Base-by-base conservation (phyloP, 2,888 invertebrate species). In the Dinocampus coccinellae region DNA sequence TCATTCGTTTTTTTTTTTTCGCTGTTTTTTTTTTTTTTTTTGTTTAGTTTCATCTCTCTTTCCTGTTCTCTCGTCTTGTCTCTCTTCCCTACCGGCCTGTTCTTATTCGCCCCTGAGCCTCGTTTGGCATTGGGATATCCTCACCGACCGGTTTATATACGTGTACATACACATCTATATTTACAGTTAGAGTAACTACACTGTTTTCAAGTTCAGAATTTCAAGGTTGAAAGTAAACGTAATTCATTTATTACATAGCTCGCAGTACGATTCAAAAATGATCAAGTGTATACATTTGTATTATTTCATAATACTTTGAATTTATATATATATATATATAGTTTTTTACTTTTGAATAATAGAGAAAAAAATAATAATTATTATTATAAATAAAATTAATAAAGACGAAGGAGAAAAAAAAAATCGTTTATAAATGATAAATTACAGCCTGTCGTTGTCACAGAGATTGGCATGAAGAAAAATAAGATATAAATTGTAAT, bases 181-280 rank as follows among this genome's bases (percentile, higher is more conserved):
- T 16, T 47, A 47, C 47, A 47, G 47, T 47, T 47, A 47, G 47
- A 16, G 16, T 47, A 47, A 47, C 47, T 47, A 47, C 47, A 47
- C 16, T 16, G 47, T 7, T 47, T 47, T 47, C 47, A 47, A 47
- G 47, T 47, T 47, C 47, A 47, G 47, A 47, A 47, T 47, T 47
- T 47, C 47, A 47, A 47, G 47, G 47, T 47, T 47, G 47, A 47
- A 47, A 47, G 47, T 47, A 47, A 47, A 47, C 47, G 47, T 47
- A 47, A 47, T 47, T 47, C 47, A 47, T 47, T 47, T 47, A 47
- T 47, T 16, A 47, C 16, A 47, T 47, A 47, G 16, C 9, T 9
- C 16, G 9, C n/a, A 16, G 16, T 47, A 16, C 16, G 9, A 47
- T 47, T 47, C 16, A n/a, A 6, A 47, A 47, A 47, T 47, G 20